These are phyloP conservation scores for Stramonita haemastoma DNA, from an alignment of 2,888 invertebrate genomes.

Conservation along the genomic window DNA sequence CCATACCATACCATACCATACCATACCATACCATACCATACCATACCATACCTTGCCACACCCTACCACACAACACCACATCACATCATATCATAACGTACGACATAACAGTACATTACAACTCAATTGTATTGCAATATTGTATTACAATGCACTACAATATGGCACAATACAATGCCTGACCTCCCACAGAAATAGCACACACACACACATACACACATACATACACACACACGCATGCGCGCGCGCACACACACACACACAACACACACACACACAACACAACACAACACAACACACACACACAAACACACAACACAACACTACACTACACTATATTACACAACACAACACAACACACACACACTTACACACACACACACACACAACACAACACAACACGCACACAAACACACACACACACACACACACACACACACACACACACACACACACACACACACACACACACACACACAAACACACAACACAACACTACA, in stretches of 20 bases:
- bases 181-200: not conserved
- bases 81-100: conserved; percentile 15
- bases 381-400: not conserved
- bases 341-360: not conserved
- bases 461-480: too few species aligned
- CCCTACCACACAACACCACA: not conserved
- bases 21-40: not conserved
- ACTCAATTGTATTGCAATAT: not conserved
- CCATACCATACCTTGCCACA: not conserved
- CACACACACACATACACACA: not conserved
- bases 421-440: too few species aligned
- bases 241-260: not conserved
- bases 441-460: too few species aligned
- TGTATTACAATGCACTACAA: not conserved
- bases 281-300: not conserved
- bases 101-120: not conserved
- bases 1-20: not conserved
- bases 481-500: too few species aligned
- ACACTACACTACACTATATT: not conserved
- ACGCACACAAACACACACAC: not conserved
- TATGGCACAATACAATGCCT: not conserved
- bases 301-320: not conserved
- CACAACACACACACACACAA: not conserved
- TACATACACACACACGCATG: not conserved
- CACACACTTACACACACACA: not conserved